Percentiles rank a stretch among this genome's conserved stretches.
Conservation (phyloP, 2,888 invertebrate genomes). For the Cantharis nigra region DNA sequence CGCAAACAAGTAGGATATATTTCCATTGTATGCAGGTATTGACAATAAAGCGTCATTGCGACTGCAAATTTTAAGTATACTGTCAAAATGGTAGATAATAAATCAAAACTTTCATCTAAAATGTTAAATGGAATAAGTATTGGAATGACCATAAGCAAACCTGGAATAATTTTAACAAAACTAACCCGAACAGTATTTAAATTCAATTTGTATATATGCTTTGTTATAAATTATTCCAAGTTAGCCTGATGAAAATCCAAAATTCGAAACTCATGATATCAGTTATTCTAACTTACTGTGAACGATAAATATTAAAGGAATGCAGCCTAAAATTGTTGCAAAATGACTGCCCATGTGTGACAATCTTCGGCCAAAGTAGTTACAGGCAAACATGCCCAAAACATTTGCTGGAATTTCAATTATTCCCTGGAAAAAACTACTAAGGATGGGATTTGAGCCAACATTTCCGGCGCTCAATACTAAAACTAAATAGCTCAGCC, state of each 20-base stretch:
- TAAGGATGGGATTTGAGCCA: conserved; percentile 68
- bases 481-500: conserved; percentile 59
- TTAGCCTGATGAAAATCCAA: no score
- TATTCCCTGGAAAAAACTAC: conserved; percentile 66
- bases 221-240: no score
- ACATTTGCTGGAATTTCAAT: conserved; percentile 68
- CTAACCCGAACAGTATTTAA: no score
- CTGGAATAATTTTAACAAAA: no score
- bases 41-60: conserved; percentile 62
- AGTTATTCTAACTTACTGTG: conserved; percentile 48
- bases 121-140: background rate
- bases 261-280: no score
- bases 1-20: conserved; percentile 69
- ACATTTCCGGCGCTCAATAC: conserved; percentile 61
- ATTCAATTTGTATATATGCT: no score
- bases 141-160: no score
- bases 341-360: conserved; percentile 57
- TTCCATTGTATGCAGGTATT: conserved; percentile 67
- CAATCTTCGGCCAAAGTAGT: conserved; percentile 60
- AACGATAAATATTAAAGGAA: conserved; percentile 54
- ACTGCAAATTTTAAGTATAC: conserved; percentile 60
- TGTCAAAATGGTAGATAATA: conserved; percentile 43
- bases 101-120: conserved; percentile 10
- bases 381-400: conserved; percentile 60
- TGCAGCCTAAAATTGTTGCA: conserved; percentile 51